Evolutionary conservation across 2,113 vertebrate species (phyloP).

Genomic region (Barnardius zonarius): DNA sequence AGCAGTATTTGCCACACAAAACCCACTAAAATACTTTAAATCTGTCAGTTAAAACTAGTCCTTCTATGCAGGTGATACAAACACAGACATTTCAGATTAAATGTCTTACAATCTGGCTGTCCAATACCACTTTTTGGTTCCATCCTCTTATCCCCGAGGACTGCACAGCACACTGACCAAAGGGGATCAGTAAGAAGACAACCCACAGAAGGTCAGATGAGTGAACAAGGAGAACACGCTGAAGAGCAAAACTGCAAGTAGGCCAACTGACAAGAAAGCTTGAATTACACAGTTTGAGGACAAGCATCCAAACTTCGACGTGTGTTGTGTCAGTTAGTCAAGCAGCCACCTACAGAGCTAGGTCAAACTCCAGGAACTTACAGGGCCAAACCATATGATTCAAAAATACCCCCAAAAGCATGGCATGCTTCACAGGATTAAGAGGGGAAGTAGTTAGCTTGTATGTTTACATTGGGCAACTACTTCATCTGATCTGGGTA

Average conservation of each 20-base stretch:
- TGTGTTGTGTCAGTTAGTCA: neutral
- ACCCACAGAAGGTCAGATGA: neutral
- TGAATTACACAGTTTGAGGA: neutral
- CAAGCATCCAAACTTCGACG: neutral
- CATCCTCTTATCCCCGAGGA: neutral
- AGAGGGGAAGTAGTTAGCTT: neutral
- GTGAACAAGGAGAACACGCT: neutral
- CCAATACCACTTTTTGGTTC: neutral
- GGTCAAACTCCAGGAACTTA: neutral
- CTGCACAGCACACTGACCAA: neutral
- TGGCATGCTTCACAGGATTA: neutral
- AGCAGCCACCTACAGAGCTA: neutral
- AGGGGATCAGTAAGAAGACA: neutral
- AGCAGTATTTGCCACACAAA: neutral
- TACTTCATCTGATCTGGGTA: neutral
- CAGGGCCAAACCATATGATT: neutral
- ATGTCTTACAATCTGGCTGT: neutral
- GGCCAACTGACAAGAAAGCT: neutral
- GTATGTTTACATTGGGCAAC: neutral
- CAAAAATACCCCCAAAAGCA: constrained; percentile 7
- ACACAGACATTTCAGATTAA: neutral
- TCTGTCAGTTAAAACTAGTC: neutral
- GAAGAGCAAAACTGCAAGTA: neutral
- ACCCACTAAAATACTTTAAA: neutral
- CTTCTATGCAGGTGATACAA: neutral